Conservation (phyloP, 2,888 invertebrate genomes). For the Drosophila gaucha region DNA sequence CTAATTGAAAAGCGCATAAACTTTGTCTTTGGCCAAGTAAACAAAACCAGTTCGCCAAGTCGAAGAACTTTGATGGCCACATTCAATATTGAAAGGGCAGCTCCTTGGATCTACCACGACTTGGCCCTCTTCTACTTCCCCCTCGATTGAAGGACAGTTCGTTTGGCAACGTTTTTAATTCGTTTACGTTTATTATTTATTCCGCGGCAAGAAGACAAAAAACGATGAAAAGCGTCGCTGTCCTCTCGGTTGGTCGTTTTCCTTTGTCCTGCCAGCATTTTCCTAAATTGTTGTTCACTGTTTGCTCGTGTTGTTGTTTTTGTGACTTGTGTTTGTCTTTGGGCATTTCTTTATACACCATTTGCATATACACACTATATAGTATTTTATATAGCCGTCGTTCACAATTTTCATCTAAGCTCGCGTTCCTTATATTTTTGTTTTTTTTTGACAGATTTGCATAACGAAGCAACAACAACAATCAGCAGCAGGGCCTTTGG, state of each 20-base stretch:
- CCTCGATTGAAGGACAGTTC: constrained; percentile 36
- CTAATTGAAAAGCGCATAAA: constrained; percentile 73
- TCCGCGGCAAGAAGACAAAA: constrained; percentile 52
- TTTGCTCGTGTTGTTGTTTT: constrained; percentile 46
- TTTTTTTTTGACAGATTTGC: constrained; percentile 65
- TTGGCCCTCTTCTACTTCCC: neutral
- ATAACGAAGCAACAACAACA: constrained; percentile 72
- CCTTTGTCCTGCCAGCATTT: constrained; percentile 31
- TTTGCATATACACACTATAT: constrained; percentile 69
- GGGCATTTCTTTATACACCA: constrained; percentile 62
- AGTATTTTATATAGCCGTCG: constrained; percentile 56
- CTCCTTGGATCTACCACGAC: constrained; percentile 20
- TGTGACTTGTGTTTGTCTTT: constrained; percentile 68
- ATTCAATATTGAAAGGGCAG: constrained; percentile 51
- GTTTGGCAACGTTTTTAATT: constrained; percentile 76
- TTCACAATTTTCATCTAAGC: constrained; percentile 70
- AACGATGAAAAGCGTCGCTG: constrained; percentile 27
- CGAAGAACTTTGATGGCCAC: constrained; percentile 52
- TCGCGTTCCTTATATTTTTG: constrained; percentile 42
- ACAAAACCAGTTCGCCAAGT: constrained; percentile 51
- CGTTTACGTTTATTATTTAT: constrained; percentile 83
- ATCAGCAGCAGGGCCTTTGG: constrained; percentile 10
- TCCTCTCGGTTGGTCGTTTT: constrained; percentile 27
- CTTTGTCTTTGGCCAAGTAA: constrained; percentile 58
- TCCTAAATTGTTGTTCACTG: constrained; percentile 43